A percentile compares a stretch with the other conserved stretches of the same genome.
Conservation (phyloP, 2,113 vertebrate species). For the human region GRCh38 chr2:209445001-209445500, state of each 20-base stretch:
- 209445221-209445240: not conserved
- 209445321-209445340: conserved; percentile 7
- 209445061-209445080: not conserved
- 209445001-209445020: not conserved
- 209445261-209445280: not conserved
- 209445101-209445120: not conserved
- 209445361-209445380: conserved; percentile 30
- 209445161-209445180: not conserved
- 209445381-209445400: conserved; percentile 21
- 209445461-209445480: conserved; percentile 71
- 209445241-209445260: not conserved
- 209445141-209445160: not conserved
- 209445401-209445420: conserved; percentile 43
- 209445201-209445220: not conserved
- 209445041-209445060: not conserved
- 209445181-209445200: not conserved
- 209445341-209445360: not conserved
- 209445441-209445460: conserved; percentile 43
- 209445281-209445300: not conserved
- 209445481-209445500: conserved; percentile 54
- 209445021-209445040: not conserved
- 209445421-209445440: conserved; percentile 71
- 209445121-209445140: not conserved
- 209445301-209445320: not conserved
- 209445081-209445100: not conserved